Evolutionary conservation across 2,797 vertebrate genomes (phyloP), one percentile per base, ranked within the genome.

Genomic region (Microtus agrestis): DNA sequence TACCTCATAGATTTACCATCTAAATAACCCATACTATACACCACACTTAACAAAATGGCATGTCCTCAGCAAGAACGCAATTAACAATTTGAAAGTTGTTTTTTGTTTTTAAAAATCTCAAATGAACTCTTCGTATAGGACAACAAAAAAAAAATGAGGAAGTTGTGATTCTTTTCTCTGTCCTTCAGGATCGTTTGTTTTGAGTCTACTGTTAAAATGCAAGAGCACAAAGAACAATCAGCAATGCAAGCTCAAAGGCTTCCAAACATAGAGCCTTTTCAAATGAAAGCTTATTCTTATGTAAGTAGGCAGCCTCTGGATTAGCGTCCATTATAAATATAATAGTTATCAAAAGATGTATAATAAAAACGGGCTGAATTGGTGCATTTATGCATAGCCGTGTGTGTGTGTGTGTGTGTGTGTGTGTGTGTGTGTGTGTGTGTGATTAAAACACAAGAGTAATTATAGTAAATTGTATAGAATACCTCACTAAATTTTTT

Each of bases 21-120:
- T 34, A 63, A 27, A 48, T 29, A 73, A 31, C 31, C 29, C 37
- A 46, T 61, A 46, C 34, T 34, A n/a, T 23, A n/a, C 23, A 10
- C 23, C 48, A 43, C 23, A n/a, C 29, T 69, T 59, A 86, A 54
- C 43, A 79, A 56, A 92, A n/a, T 2, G 3, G 43, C 69, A 51
- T 4, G 5, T 6, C 34, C 27, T 65, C 90, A 87, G 78, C 17
- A 78, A 95, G 81, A 95, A 85, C 61, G 37, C 8, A 31, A 43
- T 88, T 54, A 76, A 76, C 9, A 82, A 54, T 9, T 71, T 73
- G 34, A 74, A 93, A 63, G 34, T 14, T 56, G 3, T 80, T 95
- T 81, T 46, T 2, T 21, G 54, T 85, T 91, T 91, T 92, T 74
- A 81, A 94, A 61, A n/a, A n/a, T n/a, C 31, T 71, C 78, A 91